These are phyloP conservation scores for Gnathonemus echidnorhynchus DNA, from an alignment of 2,113 vertebrate species.

Conservation along the genomic window DNA sequence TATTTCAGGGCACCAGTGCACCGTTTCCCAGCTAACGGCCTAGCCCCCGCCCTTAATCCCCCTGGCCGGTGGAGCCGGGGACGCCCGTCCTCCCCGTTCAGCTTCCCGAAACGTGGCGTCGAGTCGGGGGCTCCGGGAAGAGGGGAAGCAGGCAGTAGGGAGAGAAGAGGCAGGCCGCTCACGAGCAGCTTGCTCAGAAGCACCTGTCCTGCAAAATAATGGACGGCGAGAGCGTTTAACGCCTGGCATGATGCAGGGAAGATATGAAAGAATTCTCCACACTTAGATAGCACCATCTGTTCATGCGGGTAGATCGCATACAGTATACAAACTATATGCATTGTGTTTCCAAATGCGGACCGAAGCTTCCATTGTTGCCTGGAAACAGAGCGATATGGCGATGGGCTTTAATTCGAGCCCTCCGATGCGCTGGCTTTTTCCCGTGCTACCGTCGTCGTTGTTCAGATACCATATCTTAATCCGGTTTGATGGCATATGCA, in stretches of 20 bases:
- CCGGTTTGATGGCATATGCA: slow-evolving; percentile 21
- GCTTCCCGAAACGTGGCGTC: background rate
- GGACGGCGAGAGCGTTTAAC: slow-evolving; percentile 15
- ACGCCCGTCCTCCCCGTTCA: background rate
- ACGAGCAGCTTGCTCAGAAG: background rate
- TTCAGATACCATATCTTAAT: slow-evolving; percentile 22
- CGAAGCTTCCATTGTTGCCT: slow-evolving; percentile 17
- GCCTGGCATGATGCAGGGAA: slow-evolving; percentile 17
- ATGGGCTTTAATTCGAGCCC: slow-evolving; percentile 12
- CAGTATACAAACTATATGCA: slow-evolving; percentile 22
- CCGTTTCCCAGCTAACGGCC: slow-evolving; percentile 4
- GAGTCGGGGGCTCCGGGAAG: background rate
- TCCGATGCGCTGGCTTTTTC: slow-evolving; percentile 1
- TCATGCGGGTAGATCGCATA: slow-evolving; percentile 11
- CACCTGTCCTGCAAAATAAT: slow-evolving; percentile 10
- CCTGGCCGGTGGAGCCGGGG: background rate
- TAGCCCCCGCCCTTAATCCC: background rate
- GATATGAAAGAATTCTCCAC: slow-evolving; percentile 23
- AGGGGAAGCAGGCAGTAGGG: background rate
- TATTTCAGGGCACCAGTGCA: slow-evolving; percentile 24
- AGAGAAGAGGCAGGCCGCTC: background rate
- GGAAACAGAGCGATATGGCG: slow-evolving; percentile 13
- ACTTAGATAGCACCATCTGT: slow-evolving; percentile 26
- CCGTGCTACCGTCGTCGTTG: background rate
- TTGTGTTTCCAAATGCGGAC: slow-evolving; percentile 17